Evolutionary conservation across 2,888 invertebrate species (phyloP).

Genomic region (Callyntrura sp.): DNA sequence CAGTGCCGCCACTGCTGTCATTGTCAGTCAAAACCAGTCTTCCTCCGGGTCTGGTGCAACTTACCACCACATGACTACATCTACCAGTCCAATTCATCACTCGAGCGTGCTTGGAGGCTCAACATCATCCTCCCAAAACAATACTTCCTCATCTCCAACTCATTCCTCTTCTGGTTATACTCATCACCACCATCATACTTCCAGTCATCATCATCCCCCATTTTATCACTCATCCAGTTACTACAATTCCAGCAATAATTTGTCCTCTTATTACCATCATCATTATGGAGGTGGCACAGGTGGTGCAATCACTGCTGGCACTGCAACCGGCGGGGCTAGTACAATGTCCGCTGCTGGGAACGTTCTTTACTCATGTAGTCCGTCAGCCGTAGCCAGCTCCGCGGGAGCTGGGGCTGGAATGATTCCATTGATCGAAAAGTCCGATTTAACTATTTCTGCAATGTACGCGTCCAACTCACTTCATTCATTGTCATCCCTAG

Average conservation of each 20-base stretch:
- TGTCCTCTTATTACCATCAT: constrained; percentile 74
- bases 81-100: constrained; percentile 80
- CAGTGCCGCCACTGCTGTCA: constrained; percentile 68
- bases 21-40: constrained; percentile 69
- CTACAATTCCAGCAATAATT: constrained; percentile 77
- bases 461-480: constrained; percentile 81
- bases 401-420: constrained; percentile 67
- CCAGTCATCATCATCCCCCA: constrained; percentile 68
- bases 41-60: constrained; percentile 65
- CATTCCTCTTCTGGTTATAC: constrained; percentile 60
- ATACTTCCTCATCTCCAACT: constrained; percentile 70
- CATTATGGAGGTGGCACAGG: constrained; percentile 70
- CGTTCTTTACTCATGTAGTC: constrained; percentile 71
- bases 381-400: constrained; percentile 55
- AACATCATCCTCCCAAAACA: constrained; percentile 66
- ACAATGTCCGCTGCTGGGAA: constrained; percentile 65
- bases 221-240: constrained; percentile 81
- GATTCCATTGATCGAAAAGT: constrained; percentile 81
- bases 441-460: constrained; percentile 82
- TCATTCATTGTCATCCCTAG: constrained; percentile 71
- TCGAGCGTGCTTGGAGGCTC: constrained; percentile 55
- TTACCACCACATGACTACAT: constrained; percentile 83
- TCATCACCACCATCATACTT: constrained; percentile 68
- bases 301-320: constrained; percentile 54
- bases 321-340: constrained; percentile 51